Base-by-base conservation (phyloP, 2,113 vertebrate species). In the Trogon surrucura region DNA sequence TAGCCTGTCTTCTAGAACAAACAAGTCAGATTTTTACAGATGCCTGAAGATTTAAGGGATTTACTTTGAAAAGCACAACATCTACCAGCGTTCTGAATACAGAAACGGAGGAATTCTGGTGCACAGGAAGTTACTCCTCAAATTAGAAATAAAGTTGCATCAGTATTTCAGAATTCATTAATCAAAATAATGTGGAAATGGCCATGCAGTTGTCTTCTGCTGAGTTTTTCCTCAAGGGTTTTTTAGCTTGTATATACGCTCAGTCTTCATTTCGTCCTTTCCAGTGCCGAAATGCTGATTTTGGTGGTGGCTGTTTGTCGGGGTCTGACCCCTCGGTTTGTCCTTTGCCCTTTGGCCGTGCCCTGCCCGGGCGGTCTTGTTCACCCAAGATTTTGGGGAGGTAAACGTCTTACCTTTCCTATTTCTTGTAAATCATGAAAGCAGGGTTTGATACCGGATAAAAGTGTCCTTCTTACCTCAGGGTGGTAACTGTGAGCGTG, bases 1-100 rank as follows among this genome's bases (percentile, higher is more conserved):
- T 74, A 71, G 64, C 25, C 25, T 70, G 16, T 78, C 69, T 93
- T 75, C 80, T 51, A 85, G 86, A 86, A 67, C 54, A 85, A 94
- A 75, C 32, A 25, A 16, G 30, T 26, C 47, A 34, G 20, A 56
- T 84, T 86, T 80, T 83, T 80, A 58, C 80, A 71, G 47, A 23
- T 64, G 64, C 65, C 44, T 94, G 72, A 65, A 84, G 29, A 47
- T 38, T 66, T 70, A 32, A 86, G 44, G 84, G 88, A 67, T 89
- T 88, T 65, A 32, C 45, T 86, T 94, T 61, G 65, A 81, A 84
- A 86, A 94, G 29, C 25, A 3, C 74, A 57, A 64, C 48, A 47
- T 58, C 70, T 89, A 2, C 38, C 34, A 81, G 45, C 44, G 19
- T 45, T 81, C 65, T 75, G 5, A 23, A 15, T 72, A 53, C 9